A percentile compares a stretch with the other conserved stretches of the same genome.
phyloP scores from a whole-genome alignment of 1,140 invertebrate genomes.

The Lethrus apterus region DNA sequence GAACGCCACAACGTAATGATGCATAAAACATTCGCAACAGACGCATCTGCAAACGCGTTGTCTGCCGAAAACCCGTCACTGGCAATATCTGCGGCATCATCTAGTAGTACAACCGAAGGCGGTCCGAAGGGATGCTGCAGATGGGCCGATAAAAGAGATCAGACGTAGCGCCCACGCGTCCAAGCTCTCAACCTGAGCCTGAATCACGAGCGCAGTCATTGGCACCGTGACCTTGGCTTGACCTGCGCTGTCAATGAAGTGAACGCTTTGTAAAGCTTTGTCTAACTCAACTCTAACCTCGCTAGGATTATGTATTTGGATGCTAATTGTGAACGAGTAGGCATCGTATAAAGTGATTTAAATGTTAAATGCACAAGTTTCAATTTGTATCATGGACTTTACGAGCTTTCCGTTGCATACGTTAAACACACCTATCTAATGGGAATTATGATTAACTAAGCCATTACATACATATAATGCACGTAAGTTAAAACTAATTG shows the following conservation, averaged over 20 bases:
- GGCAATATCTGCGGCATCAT: slow-evolving; percentile 8
- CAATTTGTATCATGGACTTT: too few species aligned
- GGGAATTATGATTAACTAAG: too few species aligned
- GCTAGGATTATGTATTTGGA: too few species aligned
- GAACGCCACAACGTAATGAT: too few species aligned
- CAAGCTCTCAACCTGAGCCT: slow-evolving; percentile 10
- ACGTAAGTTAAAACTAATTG: too few species aligned
- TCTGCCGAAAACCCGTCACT: slow-evolving; percentile 1
- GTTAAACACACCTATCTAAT: too few species aligned
- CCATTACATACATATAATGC: too few species aligned
- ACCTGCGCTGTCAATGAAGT: slow-evolving; percentile 16
- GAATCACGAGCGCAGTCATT: slow-evolving; percentile 21
- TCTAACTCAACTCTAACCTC: slow-evolving; percentile 11
- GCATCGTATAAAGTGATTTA: slow-evolving; percentile 4
- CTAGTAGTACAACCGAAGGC: slow-evolving; percentile 16
- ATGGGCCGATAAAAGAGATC: slow-evolving; percentile 20
- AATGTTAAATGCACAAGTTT: slow-evolving; percentile 2
- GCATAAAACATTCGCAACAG: too few species aligned
- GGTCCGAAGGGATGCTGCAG: slow-evolving; percentile 15
- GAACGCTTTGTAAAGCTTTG: slow-evolving; percentile 11
- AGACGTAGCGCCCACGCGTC: slow-evolving; percentile 17
- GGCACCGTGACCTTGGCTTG: slow-evolving; percentile 21
- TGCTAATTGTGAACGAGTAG: too few species aligned
- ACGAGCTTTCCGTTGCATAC: too few species aligned
- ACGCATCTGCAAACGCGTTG: too few species aligned